phyloP scores from a whole-genome alignment of 2,888 invertebrate species.

The Zeuzera pyrina region DNA sequence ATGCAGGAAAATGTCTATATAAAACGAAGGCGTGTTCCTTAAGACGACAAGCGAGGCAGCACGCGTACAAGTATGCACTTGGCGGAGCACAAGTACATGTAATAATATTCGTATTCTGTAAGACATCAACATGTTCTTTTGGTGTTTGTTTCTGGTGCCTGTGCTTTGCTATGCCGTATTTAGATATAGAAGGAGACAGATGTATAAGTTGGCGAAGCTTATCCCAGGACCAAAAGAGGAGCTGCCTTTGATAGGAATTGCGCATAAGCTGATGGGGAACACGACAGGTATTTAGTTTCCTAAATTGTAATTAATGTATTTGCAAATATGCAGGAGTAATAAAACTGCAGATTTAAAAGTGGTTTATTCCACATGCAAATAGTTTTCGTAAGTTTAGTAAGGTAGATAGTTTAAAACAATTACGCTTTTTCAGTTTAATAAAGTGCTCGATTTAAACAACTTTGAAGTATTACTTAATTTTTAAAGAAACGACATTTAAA shows the following conservation, averaged over 20 bases:
- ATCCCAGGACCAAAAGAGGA: slow-evolving; percentile 23
- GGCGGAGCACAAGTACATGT: neutral
- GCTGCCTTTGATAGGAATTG: slow-evolving; percentile 39
- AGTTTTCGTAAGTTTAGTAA: too few species aligned
- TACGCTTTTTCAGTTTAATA: too few species aligned
- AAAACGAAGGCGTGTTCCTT: slow-evolving; percentile 13
- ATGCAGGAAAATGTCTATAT: slow-evolving; percentile 21
- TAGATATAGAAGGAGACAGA: slow-evolving; percentile 34
- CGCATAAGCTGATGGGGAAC: slow-evolving; percentile 31
- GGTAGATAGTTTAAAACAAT: too few species aligned
- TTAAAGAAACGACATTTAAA: too few species aligned
- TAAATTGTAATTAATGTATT: too few species aligned
- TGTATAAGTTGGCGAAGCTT: slow-evolving; percentile 37
- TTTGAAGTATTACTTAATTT: too few species aligned
- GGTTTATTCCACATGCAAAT: too few species aligned
- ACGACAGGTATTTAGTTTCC: slow-evolving; percentile 33
- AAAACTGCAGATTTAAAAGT: too few species aligned
- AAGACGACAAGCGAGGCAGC: slow-evolving; percentile 8
- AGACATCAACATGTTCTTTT: slow-evolving; percentile 30
- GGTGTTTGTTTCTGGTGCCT: slow-evolving; percentile 24
- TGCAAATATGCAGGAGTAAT: too few species aligned
- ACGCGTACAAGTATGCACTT: slow-evolving; percentile 3
- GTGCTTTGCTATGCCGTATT: slow-evolving; percentile 30
- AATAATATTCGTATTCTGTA: slow-evolving; percentile 2
- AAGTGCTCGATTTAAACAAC: too few species aligned